Percentiles rank a stretch among this genome's conserved stretches.
phyloP scores from a whole-genome alignment of 2,888 invertebrate genomes.

The Pollenia labialis region DNA sequence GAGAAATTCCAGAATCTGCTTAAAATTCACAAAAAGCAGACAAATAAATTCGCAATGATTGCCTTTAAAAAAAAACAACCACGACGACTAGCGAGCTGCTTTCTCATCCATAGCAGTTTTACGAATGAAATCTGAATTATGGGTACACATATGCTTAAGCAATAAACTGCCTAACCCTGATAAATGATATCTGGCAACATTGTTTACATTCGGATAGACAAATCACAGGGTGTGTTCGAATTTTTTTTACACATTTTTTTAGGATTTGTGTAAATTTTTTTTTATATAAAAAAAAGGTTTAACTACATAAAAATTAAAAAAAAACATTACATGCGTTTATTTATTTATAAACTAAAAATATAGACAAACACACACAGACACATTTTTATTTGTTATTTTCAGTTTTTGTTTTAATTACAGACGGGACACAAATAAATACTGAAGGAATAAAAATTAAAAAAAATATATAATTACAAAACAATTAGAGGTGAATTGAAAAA shows the following conservation, averaged over 20 bases:
- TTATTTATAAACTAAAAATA: constrained; percentile 71
- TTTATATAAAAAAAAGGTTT: too few species aligned
- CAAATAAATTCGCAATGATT: too few species aligned
- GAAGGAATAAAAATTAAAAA: constrained; percentile 23
- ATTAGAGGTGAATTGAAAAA: constrained; percentile 76
- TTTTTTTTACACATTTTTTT: not conserved
- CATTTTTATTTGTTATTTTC: constrained; percentile 19
- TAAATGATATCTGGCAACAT: constrained; percentile 19
- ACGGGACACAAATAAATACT: constrained; percentile 61
- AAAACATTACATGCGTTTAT: constrained; percentile 66
- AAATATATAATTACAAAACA: constrained; percentile 49
- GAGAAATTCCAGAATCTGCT: too few species aligned
- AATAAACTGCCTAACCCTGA: not conserved
- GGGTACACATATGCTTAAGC: too few species aligned
- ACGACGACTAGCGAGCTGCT: too few species aligned
- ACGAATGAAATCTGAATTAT: too few species aligned
- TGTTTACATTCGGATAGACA: not conserved
- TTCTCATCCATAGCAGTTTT: too few species aligned
- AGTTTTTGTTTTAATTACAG: constrained; percentile 28
- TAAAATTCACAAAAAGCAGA: too few species aligned
- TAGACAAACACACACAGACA: constrained; percentile 76
- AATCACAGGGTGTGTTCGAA: not conserved
- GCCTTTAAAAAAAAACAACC: too few species aligned
- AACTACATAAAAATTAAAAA: constrained; percentile 71
- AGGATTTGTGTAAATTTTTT: not conserved